These are phyloP conservation scores for Blennius ocellaris DNA, from an alignment of 2,113 vertebrate species.

Conservation along the genomic window DNA sequence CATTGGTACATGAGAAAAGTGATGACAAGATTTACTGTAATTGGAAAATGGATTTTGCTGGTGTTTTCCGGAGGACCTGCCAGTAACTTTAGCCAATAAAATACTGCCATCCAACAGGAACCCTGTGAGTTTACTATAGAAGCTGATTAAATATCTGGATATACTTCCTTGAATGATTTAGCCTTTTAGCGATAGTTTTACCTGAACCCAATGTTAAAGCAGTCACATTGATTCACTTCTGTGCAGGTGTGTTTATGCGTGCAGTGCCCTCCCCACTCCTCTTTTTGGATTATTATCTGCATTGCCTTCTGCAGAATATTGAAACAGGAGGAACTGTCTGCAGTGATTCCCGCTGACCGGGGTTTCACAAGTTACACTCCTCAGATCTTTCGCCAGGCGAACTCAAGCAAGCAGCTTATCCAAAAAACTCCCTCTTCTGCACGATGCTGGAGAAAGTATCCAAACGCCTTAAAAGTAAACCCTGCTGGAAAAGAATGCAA, in stretches of 20 bases:
- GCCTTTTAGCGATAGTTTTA: not conserved
- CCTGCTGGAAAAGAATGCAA: not conserved
- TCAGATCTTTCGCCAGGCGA: slow-evolving; percentile 51
- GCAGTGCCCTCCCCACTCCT: slow-evolving; percentile 25
- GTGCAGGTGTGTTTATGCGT: not conserved
- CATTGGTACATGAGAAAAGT: slow-evolving; percentile 55
- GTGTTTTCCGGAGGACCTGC: slow-evolving; percentile 42
- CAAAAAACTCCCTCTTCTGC: slow-evolving; percentile 16
- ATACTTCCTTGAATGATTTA: slow-evolving; percentile 30
- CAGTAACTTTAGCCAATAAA: slow-evolving; percentile 38
- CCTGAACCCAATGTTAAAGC: not conserved
- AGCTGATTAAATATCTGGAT: slow-evolving; percentile 45
- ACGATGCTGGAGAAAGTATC: not conserved
- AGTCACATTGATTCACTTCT: slow-evolving; percentile 35
- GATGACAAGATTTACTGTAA: slow-evolving; percentile 59
- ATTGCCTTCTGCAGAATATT: slow-evolving; percentile 39
- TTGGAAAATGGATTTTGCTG: slow-evolving; percentile 51
- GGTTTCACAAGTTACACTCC: slow-evolving; percentile 43
- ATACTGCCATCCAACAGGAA: slow-evolving; percentile 13
- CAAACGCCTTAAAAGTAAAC: slow-evolving; percentile 32
- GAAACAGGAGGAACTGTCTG: slow-evolving; percentile 40
- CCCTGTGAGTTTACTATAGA: slow-evolving; percentile 31
- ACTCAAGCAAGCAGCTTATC: slow-evolving; percentile 40
- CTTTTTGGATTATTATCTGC: slow-evolving; percentile 60
- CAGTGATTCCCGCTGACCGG: slow-evolving; percentile 44